These are phyloP conservation scores for Psammodynastes pulverulentus DNA, from an alignment of 2,113 vertebrate genomes.

Conservation along the genomic window DNA sequence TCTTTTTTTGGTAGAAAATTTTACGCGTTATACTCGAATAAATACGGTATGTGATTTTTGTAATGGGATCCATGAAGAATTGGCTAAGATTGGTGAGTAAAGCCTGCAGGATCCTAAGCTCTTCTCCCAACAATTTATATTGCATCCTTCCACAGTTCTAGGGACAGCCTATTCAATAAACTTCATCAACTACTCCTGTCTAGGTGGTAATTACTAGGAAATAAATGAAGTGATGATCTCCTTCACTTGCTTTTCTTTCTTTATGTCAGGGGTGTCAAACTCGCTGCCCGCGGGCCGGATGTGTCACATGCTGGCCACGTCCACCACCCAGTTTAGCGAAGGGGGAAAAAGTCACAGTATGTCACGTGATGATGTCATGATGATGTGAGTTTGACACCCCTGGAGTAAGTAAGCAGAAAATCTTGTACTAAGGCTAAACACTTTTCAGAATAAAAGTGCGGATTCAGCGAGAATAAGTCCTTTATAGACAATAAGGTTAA, in stretches of 20 bases:
- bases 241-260: background rate
- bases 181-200: background rate
- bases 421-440: background rate
- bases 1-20: too few relatives aligned
- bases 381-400: too few relatives aligned
- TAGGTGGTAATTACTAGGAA: background rate
- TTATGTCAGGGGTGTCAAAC: background rate
- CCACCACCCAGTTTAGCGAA: too few relatives aligned
- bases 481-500: background rate
- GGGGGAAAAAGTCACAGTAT: too few relatives aligned
- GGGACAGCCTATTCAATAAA: background rate
- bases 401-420: background rate
- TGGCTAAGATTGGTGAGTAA: background rate
- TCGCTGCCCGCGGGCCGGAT: too few relatives aligned
- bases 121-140: background rate
- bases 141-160: background rate
- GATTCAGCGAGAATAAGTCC: background rate
- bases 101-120: background rate
- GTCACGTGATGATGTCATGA: too few relatives aligned
- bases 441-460: background rate
- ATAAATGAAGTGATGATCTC: background rate
- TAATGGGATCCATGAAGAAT: background rate
- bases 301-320: too few relatives aligned
- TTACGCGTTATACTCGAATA: too few relatives aligned
- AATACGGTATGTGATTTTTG: background rate